Evolutionary conservation across 2,888 invertebrate genomes (phyloP), one percentile per base, ranked within the genome.

Genomic region (Leptopterna dolabrata): DNA sequence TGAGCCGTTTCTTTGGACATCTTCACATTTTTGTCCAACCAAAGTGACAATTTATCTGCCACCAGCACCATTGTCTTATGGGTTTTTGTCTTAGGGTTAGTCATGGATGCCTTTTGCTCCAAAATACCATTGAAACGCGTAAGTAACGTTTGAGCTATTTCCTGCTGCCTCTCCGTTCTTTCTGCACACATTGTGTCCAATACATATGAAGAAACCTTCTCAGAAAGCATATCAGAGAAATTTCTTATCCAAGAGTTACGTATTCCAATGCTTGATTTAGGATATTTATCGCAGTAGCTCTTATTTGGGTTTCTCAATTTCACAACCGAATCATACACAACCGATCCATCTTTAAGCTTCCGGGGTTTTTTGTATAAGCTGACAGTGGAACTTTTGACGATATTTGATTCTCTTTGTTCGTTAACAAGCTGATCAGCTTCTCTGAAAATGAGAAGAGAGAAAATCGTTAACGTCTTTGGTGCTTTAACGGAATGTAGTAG

Each of bases 161-260:
- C 84, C 19, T 87, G 83, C 29, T 87, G 88, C 47, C 89, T 85
- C 19, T 88, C 84, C 6, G 87, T 88, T 41, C 89, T 82, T 13
- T 76, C 85, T 7, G 84, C 82, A 27, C 89, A 87, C 70, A 89
- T 36, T 73, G 89, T 87, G 16, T 78, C 87, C n/a, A 89, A 87
- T 19, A 89, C 85, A 78, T 90, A 90, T 43, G 88, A 88, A 43
- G 88, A 87, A 3, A 89, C 87, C 83, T 89, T 90, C 51, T 51
- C 86, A 14, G 88, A 55, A 19, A 89, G 71, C 47, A 89, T 73
- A 30, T 87, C 78, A 16, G 88, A 87, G 71, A 89, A 89, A 51
- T 89, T 85, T 86, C 88, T 89, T 11, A 90, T 51, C 90, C 90
- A 90, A 19, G 86, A 80, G 43, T 88, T 84, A 73, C 89, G 85